Conservation (phyloP, 2,113 vertebrate genomes). For the Penelope pileata region DNA sequence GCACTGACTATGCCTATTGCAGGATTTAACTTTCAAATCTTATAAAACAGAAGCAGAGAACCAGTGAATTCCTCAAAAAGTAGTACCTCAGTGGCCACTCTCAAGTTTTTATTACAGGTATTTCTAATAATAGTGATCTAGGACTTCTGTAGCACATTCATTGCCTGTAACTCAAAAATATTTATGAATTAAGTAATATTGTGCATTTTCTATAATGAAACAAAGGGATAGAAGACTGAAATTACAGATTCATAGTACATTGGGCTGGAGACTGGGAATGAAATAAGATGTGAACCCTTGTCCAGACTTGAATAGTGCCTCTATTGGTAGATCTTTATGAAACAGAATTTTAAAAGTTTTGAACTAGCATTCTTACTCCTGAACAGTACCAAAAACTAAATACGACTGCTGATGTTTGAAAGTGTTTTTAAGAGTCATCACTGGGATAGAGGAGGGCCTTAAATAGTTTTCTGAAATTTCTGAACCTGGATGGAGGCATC, state of each 20-base stretch:
- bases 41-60: not conserved
- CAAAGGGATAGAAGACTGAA: not conserved
- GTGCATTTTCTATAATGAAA: not conserved
- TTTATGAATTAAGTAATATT: not conserved
- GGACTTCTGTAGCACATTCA: not conserved
- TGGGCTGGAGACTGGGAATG: not conserved
- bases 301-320: not conserved
- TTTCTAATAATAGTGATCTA: not conserved
- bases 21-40: not conserved
- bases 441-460: not conserved
- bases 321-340: not conserved
- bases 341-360: not conserved
- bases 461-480: not conserved
- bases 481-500: fast-evolving
- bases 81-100: not conserved
- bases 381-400: not conserved
- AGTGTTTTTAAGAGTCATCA: not conserved
- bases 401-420: not conserved
- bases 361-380: not conserved
- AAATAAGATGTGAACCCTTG: not conserved
- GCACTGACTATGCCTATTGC: not conserved
- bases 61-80: not conserved
- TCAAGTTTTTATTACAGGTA: not conserved
- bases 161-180: not conserved
- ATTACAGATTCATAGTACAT: not conserved